Base-by-base conservation (phyloP, 1,140 invertebrate species). In the Ruditapes philippinarum region DNA sequence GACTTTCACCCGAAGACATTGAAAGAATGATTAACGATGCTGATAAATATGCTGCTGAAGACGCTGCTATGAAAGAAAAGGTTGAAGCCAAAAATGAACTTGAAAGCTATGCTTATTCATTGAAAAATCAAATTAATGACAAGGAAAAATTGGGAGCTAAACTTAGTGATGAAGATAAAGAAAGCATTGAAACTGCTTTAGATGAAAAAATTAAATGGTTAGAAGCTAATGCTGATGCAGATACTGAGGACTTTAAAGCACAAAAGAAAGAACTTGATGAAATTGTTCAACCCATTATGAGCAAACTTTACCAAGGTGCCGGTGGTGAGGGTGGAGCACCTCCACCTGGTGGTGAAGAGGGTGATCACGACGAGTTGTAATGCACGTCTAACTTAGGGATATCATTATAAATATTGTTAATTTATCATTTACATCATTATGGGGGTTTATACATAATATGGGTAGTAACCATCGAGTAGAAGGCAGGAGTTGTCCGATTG, bases 181-280 rank as follows among this genome's bases (percentile, higher is more conserved):
- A 98, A 7, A 99, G 99, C 93, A 98, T 99, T 97, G 99, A 99
- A 95, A 97, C 94, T 38, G 98, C 98, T 31, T 98, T 99, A 93
- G 99, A 99, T 90, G 98, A 99, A 91, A 98, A 98, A 86, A 99
- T 99, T 94, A 99, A 99, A 95, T 99, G 99, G 99, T 96, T 99
- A 54, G 99, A 99, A 96, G 97, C 98, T 89, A 99, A 99, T 96
- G 97, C 98, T 91, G 99, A 99, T 91, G 98, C 98, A 7, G 98
- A 99, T 68, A 97, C 98, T 0, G 98, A 99, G 94, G 98, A 99
- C 78, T 98, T 98, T 96, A 99, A 99, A 95, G 98, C 98, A 95
- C 98, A 99, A 95, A 99, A 99, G 97, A 99, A 99, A 95, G 98
- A 99, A 94, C 96, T 99, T 14, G 98, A 99, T 95, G 98, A 98